Percentiles rank a stretch among this genome's conserved stretches.
These are phyloP conservation scores for Baryphthengus martii DNA, from an alignment of 2,113 vertebrate genomes.

Conservation along the genomic window DNA sequence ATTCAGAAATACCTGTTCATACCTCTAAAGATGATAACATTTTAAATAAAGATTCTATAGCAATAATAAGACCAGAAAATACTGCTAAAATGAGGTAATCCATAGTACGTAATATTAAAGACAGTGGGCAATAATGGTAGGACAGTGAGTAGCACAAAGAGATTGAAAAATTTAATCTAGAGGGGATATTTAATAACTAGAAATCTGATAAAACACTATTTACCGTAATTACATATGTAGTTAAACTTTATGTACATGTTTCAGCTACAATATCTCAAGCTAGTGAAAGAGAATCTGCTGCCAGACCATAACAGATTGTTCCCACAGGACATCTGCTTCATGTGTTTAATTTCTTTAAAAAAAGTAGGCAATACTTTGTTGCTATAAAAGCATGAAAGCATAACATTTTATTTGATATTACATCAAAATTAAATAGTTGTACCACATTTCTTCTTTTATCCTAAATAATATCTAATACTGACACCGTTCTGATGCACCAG, in stretches of 20 bases:
- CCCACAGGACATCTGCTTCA: slow-evolving; percentile 51
- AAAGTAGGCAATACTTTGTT: slow-evolving; percentile 55
- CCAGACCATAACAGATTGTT: slow-evolving; percentile 62
- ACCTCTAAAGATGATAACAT: neutral
- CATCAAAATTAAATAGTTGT: slow-evolving; percentile 44
- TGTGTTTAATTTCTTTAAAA: slow-evolving; percentile 63
- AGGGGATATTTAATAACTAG: slow-evolving; percentile 63
- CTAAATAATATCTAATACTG: neutral
- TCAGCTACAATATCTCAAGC: slow-evolving; percentile 52
- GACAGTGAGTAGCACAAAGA: neutral
- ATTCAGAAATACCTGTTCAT: slow-evolving; percentile 49
- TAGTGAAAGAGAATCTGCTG: slow-evolving; percentile 51
- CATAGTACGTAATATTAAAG: neutral
- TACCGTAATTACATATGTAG: slow-evolving; percentile 62
- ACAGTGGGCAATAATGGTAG: neutral
- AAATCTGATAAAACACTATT: slow-evolving; percentile 68
- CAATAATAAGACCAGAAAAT: slow-evolving; percentile 34
- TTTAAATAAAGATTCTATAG: slow-evolving; percentile 28
- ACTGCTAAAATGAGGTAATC: slow-evolving; percentile 37
- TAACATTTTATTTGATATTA: slow-evolving; percentile 41
- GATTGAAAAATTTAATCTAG: slow-evolving; percentile 62
- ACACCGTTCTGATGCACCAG: neutral
- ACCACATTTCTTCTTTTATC: slow-evolving; percentile 16
- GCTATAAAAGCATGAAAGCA: slow-evolving; percentile 54
- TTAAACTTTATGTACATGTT: slow-evolving; percentile 60